Evolutionary conservation across 2,888 invertebrate genomes (phyloP), one percentile per base, ranked within the genome.

Genomic region (Diachrysia chrysitis): DNA sequence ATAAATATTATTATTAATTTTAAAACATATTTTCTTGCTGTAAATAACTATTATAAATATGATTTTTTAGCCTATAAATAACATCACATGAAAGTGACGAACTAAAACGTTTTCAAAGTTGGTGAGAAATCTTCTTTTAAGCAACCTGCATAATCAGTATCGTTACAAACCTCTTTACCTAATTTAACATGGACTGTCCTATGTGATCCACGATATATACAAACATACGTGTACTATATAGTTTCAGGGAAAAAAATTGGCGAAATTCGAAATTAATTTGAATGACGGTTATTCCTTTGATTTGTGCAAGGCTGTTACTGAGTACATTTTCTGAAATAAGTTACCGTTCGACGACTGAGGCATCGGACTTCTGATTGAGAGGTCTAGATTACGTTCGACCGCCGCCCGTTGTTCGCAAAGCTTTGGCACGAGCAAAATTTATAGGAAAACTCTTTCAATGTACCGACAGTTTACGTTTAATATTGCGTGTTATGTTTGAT

Each of bases 351-450:
- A 51, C 48, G 19, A 51, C 48, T 51, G 48, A 51, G 10, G 48
- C 21, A 10, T 51, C 14, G 48, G 48, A 19, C 48, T 21, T 19
- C 19, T 51, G 48, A 51, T 51, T 51, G 48, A 51, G 48, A 51
- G 48, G 12, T 21, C 48, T 48, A 51, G 48, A 51, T 51, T 51
- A 51, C 48, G 48, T 51, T 51, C 48, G 48, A 51, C 21, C 48
- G 19, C 19, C 48, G 21, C 48, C 0, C 48, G 21, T 51, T 21
- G 48, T 51, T 12, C 21, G 12, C 21, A 51, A 21, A 21, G 48
- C 48, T 51, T 21, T 21, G 48, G 10, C 48, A 21, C 19, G 21
- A 21, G 12, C 19, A 21, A 3, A 51, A 51, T 51, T 21, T 12
- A 21, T 12, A 51, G 17, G 48, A 19, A 51, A 51, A 17, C 46